Percentiles rank a stretch among this genome's conserved stretches.
Conservation (phyloP, 2,113 vertebrate species). For the Phrynosoma platyrhinos region DNA sequence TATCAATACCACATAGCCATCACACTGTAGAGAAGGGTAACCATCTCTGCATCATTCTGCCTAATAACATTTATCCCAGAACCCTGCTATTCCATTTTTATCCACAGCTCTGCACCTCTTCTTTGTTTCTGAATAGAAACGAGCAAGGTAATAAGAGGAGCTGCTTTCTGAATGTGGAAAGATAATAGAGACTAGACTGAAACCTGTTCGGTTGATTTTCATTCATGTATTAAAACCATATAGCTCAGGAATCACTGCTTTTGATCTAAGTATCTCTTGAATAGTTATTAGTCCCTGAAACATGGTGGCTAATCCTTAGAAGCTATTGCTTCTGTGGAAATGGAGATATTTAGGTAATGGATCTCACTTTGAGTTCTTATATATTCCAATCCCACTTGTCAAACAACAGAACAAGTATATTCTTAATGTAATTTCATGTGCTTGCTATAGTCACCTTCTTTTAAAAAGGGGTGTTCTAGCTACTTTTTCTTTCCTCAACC, state of each 20-base stretch:
- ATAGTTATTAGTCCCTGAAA: conserved; percentile 22
- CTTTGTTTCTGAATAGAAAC: conserved; percentile 32
- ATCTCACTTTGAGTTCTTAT: not conserved
- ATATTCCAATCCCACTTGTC: not conserved
- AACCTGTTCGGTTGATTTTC: conserved; percentile 9
- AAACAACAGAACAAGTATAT: not conserved
- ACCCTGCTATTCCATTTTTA: conserved; percentile 17
- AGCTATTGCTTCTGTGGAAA: not conserved
- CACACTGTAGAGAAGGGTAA: not conserved
- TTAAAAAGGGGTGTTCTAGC: not conserved
- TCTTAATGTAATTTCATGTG: conserved; percentile 2
- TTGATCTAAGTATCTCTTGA: conserved; percentile 24
- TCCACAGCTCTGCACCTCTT: not conserved
- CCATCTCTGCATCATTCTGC: not conserved
- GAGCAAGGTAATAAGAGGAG: not conserved
- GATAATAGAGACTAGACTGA: conserved; percentile 9
- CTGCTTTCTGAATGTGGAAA: not conserved
- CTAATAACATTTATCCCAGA: conserved; percentile 15
- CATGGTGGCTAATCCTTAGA: not conserved
- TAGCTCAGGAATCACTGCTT: not conserved
- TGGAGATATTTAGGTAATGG: not conserved
- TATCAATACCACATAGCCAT: not conserved
- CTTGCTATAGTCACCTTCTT: not conserved
- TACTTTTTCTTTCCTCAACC: not conserved
- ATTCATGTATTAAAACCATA: not conserved